phyloP scores from a whole-genome alignment of 2,888 invertebrate species.

The Lepidochrysops patricia region DNA sequence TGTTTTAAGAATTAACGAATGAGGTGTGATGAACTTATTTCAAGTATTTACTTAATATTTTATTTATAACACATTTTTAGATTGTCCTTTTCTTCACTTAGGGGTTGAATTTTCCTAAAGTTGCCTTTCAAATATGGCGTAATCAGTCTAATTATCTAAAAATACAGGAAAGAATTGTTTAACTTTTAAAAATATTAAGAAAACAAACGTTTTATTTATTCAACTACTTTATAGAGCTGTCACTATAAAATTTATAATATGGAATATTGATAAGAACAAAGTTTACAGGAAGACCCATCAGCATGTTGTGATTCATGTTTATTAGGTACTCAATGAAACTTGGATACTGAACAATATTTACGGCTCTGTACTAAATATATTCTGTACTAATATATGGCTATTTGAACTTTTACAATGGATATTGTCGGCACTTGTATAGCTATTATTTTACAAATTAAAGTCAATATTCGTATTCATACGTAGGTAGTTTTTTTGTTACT shows the following conservation, averaged over 20 bases:
- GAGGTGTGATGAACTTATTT: neutral
- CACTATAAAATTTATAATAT: neutral
- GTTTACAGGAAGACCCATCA: neutral
- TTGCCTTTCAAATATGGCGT: too few relatives aligned
- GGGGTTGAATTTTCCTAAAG: neutral
- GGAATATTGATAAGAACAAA: neutral
- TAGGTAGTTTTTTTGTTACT: too few relatives aligned
- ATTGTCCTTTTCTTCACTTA: neutral
- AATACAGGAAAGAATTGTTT: too few relatives aligned
- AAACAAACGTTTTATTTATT: too few relatives aligned
- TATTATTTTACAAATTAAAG: too few relatives aligned
- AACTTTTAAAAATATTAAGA: too few relatives aligned
- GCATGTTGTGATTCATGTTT: neutral
- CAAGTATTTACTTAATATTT: neutral
- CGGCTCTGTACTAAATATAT: neutral
- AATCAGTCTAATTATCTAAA: too few relatives aligned
- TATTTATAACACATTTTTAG: neutral
- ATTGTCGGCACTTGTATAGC: too few relatives aligned
- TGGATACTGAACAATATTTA: neutral
- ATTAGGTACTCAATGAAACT: neutral
- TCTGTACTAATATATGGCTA: too few relatives aligned
- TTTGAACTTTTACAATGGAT: too few relatives aligned
- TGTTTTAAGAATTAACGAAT: neutral
- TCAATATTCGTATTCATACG: too few relatives aligned
- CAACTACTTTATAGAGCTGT: too few relatives aligned